Conservation (phyloP, 2,888 invertebrate genomes). For the Epinotia ramella region DNA sequence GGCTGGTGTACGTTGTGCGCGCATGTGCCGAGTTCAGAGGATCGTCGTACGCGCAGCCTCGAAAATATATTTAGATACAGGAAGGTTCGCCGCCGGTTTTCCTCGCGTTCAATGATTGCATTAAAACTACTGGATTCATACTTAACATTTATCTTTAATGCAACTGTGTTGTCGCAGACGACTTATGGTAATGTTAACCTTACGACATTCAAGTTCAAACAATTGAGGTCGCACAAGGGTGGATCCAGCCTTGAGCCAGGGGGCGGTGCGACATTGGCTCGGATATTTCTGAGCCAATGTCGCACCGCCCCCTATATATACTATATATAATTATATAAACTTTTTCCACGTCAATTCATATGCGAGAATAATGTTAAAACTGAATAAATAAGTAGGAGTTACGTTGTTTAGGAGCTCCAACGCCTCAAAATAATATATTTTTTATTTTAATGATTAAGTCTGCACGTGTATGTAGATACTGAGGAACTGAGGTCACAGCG, state of each 20-base stretch:
- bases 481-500: slow-evolving; percentile 35
- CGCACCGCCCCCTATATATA: too few relatives aligned
- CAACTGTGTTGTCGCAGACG: slow-evolving; percentile 27
- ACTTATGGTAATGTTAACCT: slow-evolving; percentile 30
- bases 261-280: slow-evolving; percentile 8
- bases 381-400: slow-evolving; percentile 1
- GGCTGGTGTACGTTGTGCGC: slow-evolving; percentile 5
- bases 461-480: slow-evolving; percentile 10
- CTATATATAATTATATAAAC: background rate
- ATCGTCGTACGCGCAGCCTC: slow-evolving; percentile 49
- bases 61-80: slow-evolving; percentile 50
- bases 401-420: slow-evolving; percentile 1
- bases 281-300: too few relatives aligned
- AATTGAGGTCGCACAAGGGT: slow-evolving; percentile 23
- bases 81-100: slow-evolving; percentile 49
- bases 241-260: background rate
- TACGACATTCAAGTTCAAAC: slow-evolving; percentile 3
- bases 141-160: slow-evolving; percentile 31
- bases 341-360: background rate
- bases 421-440: slow-evolving; percentile 10
- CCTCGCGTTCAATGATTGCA: slow-evolving; percentile 45
- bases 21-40: slow-evolving; percentile 34
- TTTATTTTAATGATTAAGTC: slow-evolving; percentile 22
- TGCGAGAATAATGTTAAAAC: background rate
- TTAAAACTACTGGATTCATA: slow-evolving; percentile 13